Evolutionary conservation across 2,888 invertebrate genomes (phyloP).

Genomic region (Hylaea fasciaria): DNA sequence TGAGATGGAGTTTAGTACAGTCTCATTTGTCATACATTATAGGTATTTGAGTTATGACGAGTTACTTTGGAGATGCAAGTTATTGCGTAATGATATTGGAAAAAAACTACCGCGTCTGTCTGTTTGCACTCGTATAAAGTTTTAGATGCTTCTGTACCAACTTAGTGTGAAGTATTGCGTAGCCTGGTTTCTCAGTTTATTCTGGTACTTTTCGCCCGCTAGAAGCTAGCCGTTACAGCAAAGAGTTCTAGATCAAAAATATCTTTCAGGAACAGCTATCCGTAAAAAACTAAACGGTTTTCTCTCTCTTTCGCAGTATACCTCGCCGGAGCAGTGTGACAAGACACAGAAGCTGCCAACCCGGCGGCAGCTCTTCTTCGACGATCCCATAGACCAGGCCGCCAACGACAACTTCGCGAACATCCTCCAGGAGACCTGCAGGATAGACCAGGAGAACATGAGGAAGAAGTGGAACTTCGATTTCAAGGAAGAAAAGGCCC

Average conservation of each 20-base stretch:
- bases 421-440: constrained; percentile 56
- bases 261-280: too few relatives aligned
- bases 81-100: too few relatives aligned
- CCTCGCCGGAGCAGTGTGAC: constrained; percentile 54
- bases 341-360: constrained; percentile 56
- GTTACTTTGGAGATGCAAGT: too few relatives aligned
- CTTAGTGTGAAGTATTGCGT: too few relatives aligned
- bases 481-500: constrained; percentile 75
- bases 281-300: constrained; percentile 27
- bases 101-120: too few relatives aligned
- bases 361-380: constrained; percentile 69
- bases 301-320: constrained; percentile 59
- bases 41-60: background rate
- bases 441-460: constrained; percentile 56
- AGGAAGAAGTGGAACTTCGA: constrained; percentile 84
- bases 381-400: constrained; percentile 58
- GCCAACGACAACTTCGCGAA: constrained; percentile 61
- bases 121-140: too few relatives aligned
- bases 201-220: too few relatives aligned
- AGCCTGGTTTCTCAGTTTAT: too few relatives aligned
- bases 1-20: background rate
- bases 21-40: background rate
- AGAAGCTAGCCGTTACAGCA: too few relatives aligned
- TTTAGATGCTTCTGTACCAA: too few relatives aligned
- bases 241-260: too few relatives aligned